Base-by-base conservation (phyloP, 2,113 vertebrate species). In the Toxostoma redivivum region DNA sequence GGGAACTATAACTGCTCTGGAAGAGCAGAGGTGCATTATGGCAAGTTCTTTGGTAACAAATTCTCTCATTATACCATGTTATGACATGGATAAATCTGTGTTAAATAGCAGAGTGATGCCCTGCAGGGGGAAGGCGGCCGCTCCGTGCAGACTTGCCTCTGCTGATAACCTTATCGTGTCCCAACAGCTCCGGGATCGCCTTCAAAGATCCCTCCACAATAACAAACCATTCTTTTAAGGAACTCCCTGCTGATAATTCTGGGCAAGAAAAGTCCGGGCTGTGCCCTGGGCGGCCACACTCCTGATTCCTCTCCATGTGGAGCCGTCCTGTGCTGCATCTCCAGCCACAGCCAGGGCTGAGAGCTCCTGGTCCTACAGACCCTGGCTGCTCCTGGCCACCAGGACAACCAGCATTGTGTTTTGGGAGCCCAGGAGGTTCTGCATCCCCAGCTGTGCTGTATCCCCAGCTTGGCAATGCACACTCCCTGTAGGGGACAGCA, bases 61-160 rank as follows among this genome's bases (percentile, higher is more conserved):
- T 95, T 96, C 95, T 94, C 94, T 96, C 96, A 87, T 92, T 94
- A 95, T 97, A 95, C 97, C 95, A 85, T 98, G 97, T 98, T 98
- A 97, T 98, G 98, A 98, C 98, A 98, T 48, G 88, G 96, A 97
- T 96, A 97, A 97, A 89, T 85, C 95, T 96, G 94, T 93, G 96
- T 93, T 96, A 93, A 97, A 95, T 95, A 96, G 96, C 95, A 87
- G 84, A 90, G 81, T 37, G 69, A 92, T 95, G 90, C 96, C 97
- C 97, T 0, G 93, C 95, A 90, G 97, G 95, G 94, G 56, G 78
- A 92, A 93, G 64, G 92, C 91, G 82, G 88, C 95, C 2, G 50
- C 90, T 87, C 86, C 11, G 77, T 16, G 8, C 91, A 93, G 95
- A 88, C 97, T 94, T 95, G 97, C 92, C 96, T 96, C 86, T 15